phyloP scores from a whole-genome alignment of 2,888 invertebrate genomes.

The Drosophila quinaria region DNA sequence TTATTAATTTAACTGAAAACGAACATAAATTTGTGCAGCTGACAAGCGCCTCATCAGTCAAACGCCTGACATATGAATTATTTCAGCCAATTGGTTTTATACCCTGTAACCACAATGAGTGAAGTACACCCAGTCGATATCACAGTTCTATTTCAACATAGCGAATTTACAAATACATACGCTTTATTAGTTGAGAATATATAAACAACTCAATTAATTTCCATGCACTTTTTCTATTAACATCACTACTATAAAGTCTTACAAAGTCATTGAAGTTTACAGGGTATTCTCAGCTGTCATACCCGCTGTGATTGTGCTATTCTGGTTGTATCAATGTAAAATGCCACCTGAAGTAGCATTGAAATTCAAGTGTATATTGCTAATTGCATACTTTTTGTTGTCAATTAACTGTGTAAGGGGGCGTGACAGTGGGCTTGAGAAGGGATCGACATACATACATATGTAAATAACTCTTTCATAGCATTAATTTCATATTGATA shows the following conservation, averaged over 20 bases:
- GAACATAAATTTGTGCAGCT: slow-evolving; percentile 52
- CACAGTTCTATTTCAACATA: too few species aligned
- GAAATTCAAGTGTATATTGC: slow-evolving; percentile 49
- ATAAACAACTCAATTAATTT: too few species aligned
- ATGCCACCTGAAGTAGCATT: slow-evolving; percentile 54
- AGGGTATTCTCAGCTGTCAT: slow-evolving; percentile 11
- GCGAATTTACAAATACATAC: too few species aligned
- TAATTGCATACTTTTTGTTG: slow-evolving; percentile 62
- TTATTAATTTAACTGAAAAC: slow-evolving; percentile 47
- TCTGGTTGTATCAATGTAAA: slow-evolving; percentile 55
- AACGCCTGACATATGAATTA: slow-evolving; percentile 53
- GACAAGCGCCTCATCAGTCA: slow-evolving; percentile 45
- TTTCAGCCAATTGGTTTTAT: slow-evolving; percentile 30
- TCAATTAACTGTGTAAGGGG: slow-evolving; percentile 45
- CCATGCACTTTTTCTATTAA: too few species aligned
- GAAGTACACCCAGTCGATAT: background rate
- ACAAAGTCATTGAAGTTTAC: background rate
- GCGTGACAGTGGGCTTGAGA: background rate
- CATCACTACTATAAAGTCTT: too few species aligned
- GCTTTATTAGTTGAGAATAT: too few species aligned
- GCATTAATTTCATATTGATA: slow-evolving; percentile 68
- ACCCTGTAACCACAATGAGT: background rate
- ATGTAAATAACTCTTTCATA: slow-evolving; percentile 57
- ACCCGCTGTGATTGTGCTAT: background rate
- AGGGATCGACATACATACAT: slow-evolving; percentile 36